These are phyloP conservation scores for Bubalus kerabau DNA, from an alignment of 2,113 vertebrate species.

Conservation along the genomic window DNA sequence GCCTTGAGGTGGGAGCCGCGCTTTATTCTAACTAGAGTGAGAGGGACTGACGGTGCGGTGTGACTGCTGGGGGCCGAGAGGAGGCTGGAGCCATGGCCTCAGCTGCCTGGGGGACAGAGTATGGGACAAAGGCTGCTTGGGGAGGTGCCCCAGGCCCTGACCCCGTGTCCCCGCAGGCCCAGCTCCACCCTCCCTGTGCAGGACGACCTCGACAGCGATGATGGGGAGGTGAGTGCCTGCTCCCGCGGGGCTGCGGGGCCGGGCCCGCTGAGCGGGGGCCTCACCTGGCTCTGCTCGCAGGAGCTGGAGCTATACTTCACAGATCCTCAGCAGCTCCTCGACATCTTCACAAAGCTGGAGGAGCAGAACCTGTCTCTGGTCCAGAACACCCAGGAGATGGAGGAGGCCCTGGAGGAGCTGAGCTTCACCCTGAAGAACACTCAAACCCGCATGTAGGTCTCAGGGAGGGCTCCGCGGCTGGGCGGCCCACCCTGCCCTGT, in stretches of 20 bases:
- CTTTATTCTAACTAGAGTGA: neutral
- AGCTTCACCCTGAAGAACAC: conserved; percentile 76
- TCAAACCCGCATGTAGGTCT: conserved; percentile 82
- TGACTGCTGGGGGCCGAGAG: neutral
- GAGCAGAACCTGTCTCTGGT: conserved; percentile 91
- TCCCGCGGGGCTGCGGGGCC: fast-evolving
- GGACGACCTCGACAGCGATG: conserved; percentile 20
- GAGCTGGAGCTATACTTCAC: conserved; percentile 89
- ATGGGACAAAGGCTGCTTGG: neutral
- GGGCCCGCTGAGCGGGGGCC: fast-evolving
- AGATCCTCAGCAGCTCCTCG: conserved; percentile 89
- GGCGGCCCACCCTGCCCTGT: neutral
- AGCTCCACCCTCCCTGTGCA: fast-evolving
- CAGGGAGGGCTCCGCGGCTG: neutral
- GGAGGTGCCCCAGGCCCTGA: neutral
- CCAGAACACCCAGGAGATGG: conserved; percentile 85
- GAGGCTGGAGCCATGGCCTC: neutral
- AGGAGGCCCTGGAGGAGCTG: conserved; percentile 83
- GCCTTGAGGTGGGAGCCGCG: fast-evolving
- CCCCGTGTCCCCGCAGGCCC: neutral
- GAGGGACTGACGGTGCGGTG: neutral
- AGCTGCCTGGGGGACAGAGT: neutral
- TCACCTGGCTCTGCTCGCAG: conserved; percentile 42
- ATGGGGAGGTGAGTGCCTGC: conserved; percentile 43
- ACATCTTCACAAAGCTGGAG: conserved; percentile 85